phyloP scores from a whole-genome alignment of 2,888 invertebrate species.

The Incurvaria masculella region DNA sequence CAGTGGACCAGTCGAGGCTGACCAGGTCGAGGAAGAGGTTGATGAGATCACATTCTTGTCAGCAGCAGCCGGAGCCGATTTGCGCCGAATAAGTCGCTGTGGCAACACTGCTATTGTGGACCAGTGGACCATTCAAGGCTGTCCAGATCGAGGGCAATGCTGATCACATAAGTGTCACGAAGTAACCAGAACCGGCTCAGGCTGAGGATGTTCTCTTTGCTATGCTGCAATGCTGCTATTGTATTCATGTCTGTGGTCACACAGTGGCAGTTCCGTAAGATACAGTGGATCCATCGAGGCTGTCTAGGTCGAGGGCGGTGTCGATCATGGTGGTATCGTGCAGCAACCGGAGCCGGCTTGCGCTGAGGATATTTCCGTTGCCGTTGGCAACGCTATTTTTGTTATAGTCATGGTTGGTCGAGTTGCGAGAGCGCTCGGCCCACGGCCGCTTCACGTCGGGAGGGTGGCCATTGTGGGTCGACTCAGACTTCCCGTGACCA shows the following conservation, averaged over 20 bases:
- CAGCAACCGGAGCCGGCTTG: constrained; percentile 71
- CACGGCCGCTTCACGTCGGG: background rate
- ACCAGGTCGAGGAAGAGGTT: too few relatives aligned
- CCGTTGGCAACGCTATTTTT: background rate
- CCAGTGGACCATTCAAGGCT: too few relatives aligned
- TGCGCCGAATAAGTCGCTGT: too few relatives aligned
- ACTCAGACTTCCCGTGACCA: constrained; percentile 3
- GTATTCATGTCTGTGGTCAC: too few relatives aligned
- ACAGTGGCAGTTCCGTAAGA: background rate
- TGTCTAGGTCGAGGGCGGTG: constrained; percentile 81
- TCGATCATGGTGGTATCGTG: constrained; percentile 91
- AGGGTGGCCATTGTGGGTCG: constrained; percentile 10
- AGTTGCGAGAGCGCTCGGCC: background rate
- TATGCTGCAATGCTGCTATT: too few relatives aligned
- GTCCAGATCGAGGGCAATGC: too few relatives aligned
- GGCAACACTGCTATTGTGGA: too few relatives aligned
- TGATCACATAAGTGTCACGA: too few relatives aligned
- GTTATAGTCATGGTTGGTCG: constrained; percentile 3
- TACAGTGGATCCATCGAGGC: background rate
- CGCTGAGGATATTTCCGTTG: constrained; percentile 42
- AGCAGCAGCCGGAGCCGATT: too few relatives aligned
- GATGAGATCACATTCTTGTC: too few relatives aligned
- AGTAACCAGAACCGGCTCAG: too few relatives aligned
- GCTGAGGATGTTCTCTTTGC: too few relatives aligned
- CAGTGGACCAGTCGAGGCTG: background rate